These are phyloP conservation scores for Lepus europaeus DNA, from an alignment of 2,113 vertebrate species.

Conservation along the genomic window DNA sequence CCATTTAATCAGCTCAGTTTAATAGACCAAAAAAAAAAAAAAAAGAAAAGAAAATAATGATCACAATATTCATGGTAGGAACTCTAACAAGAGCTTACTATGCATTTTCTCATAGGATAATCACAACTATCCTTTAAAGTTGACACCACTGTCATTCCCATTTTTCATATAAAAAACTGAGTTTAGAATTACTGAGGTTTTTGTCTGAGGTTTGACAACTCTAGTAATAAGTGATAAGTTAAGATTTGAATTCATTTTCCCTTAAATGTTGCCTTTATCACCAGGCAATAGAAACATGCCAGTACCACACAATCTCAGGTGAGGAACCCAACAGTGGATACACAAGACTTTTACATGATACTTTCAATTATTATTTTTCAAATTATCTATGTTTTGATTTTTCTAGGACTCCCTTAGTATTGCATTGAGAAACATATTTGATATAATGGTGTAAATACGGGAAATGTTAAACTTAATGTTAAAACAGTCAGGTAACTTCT, in stretches of 20 bases:
- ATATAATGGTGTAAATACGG: background rate
- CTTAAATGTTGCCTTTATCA: background rate
- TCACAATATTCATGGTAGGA: background rate
- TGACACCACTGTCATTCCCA: background rate
- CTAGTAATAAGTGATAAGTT: background rate
- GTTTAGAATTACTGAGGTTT: background rate
- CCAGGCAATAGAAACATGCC: background rate
- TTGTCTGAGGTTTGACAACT: background rate
- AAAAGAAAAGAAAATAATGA: background rate
- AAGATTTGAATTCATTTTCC: background rate
- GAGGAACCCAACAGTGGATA: background rate
- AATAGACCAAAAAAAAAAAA: background rate
- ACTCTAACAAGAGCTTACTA: background rate
- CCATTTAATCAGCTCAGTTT: constrained; percentile 4
- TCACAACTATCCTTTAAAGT: background rate
- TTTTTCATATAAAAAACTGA: background rate
- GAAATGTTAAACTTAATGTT: background rate
- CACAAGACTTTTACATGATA: background rate
- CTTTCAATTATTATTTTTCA: background rate
- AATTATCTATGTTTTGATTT: background rate
- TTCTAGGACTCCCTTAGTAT: background rate
- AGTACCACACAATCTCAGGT: background rate
- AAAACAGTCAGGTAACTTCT: background rate
- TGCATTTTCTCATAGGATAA: background rate
- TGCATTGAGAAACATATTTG: background rate